A percentile compares a stretch with the other conserved stretches of the same genome.
These are phyloP conservation scores for Meda fulgida DNA, from an alignment of 2,797 vertebrate species.

Conservation along the genomic window DNA sequence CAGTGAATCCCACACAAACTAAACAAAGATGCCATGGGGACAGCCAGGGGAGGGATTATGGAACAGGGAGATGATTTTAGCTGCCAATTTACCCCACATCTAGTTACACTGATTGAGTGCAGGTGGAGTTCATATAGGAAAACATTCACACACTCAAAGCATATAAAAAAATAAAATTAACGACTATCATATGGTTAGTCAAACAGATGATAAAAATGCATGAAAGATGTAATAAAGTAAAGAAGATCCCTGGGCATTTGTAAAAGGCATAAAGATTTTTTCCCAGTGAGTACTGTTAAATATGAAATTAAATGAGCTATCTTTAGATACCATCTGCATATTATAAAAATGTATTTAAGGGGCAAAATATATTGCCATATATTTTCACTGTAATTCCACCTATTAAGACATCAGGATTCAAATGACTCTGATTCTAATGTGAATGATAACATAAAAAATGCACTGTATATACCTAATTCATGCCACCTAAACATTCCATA, in stretches of 20 bases:
- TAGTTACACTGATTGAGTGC: conserved; percentile 38
- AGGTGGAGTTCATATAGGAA: conserved; percentile 39
- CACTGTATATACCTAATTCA: background rate
- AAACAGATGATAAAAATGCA: conserved; percentile 17
- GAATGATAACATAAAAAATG: background rate
- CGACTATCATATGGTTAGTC: conserved; percentile 20
- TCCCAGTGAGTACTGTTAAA: background rate
- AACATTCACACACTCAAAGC: conserved; percentile 20
- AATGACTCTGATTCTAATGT: background rate
- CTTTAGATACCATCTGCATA: background rate
- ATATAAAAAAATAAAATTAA: conserved; percentile 5
- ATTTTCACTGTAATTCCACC: background rate
- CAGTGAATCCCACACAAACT: conserved; percentile 59
- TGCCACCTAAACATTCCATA: background rate
- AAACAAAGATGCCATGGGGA: conserved; percentile 58
- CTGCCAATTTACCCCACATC: conserved; percentile 36
- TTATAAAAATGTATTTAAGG: background rate
- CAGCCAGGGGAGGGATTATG: conserved; percentile 46
- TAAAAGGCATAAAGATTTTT: background rate
- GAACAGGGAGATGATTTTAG: conserved; percentile 40
- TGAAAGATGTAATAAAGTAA: background rate
- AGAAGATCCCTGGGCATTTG: conserved; percentile 4
- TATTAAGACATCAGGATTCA: background rate
- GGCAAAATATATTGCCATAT: background rate
- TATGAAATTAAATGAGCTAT: conserved; percentile 14